These are phyloP conservation scores for Oostethus manadensis DNA, from an alignment of 2,113 vertebrate genomes.

Conservation along the genomic window DNA sequence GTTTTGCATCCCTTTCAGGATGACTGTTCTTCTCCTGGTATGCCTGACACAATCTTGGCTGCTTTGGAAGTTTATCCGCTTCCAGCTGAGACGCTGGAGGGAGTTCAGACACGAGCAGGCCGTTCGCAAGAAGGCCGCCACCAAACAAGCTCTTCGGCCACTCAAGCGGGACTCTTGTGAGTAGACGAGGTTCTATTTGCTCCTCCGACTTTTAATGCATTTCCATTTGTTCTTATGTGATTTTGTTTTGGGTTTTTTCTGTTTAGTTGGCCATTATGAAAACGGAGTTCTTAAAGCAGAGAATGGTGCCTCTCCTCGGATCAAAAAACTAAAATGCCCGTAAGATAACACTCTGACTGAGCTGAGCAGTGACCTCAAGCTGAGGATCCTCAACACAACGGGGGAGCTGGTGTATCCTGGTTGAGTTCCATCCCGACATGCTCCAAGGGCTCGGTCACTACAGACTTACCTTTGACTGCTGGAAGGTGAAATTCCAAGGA, in stretches of 20 bases:
- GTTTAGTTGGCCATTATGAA: slow-evolving; percentile 82
- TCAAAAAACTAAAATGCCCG: slow-evolving; percentile 90
- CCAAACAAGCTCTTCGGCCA: slow-evolving; percentile 73
- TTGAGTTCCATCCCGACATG: slow-evolving; percentile 23
- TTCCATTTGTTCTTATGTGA: not conserved
- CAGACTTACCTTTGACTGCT: slow-evolving; percentile 55
- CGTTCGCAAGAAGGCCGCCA: slow-evolving; percentile 71
- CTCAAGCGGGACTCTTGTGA: slow-evolving; percentile 87
- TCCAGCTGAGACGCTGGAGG: slow-evolving; percentile 92
- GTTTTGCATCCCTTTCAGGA: slow-evolving; percentile 61
- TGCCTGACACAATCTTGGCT: slow-evolving; percentile 91
- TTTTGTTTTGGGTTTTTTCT: slow-evolving; percentile 8
- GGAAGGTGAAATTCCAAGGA: slow-evolving; percentile 55
- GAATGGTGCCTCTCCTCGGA: slow-evolving; percentile 87
- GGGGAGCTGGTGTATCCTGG: slow-evolving; percentile 29
- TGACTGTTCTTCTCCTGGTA: slow-evolving; percentile 84
- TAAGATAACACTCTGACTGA: slow-evolving; percentile 65
- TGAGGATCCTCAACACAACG: slow-evolving; percentile 38
- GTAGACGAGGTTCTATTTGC: slow-evolving; percentile 19
- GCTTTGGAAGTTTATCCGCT: slow-evolving; percentile 96
- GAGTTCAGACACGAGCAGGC: slow-evolving; percentile 87
- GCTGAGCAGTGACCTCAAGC: slow-evolving; percentile 30
- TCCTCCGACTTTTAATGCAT: not conserved
- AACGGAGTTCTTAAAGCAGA: slow-evolving; percentile 89
- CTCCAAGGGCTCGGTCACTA: slow-evolving; percentile 35